phyloP scores from a whole-genome alignment of 37 sponge, comb jelly and placozoan genomes.

The Mnemiopsis leidyi region DNA sequence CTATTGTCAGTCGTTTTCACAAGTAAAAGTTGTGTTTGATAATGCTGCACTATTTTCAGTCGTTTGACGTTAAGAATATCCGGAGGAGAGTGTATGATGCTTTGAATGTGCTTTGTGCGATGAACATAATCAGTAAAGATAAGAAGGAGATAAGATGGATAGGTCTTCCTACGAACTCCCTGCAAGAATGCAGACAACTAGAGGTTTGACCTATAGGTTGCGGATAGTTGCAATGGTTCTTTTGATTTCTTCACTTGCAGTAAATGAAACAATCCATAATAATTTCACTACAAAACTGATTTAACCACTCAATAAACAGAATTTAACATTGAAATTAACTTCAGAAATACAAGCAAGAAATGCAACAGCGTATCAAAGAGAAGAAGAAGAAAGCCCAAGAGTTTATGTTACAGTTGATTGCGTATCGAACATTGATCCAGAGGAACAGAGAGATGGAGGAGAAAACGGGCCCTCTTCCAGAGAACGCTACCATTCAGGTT shows the following conservation, averaged over 20 bases:
- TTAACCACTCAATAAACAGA: no score
- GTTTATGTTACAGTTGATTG: slow-evolving; percentile 81
- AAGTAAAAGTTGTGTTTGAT: no score
- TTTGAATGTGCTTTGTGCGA: slow-evolving; percentile 95
- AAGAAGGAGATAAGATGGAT: slow-evolving; percentile 97
- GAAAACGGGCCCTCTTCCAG: slow-evolving; percentile 70
- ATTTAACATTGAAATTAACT: no score
- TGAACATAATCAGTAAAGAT: slow-evolving; percentile 96
- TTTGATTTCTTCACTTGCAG: no score
- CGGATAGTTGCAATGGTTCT: no score
- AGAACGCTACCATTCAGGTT: slow-evolving; percentile 72
- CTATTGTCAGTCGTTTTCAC: no score
- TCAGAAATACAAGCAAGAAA: slow-evolving; percentile 75
- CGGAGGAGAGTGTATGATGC: slow-evolving; percentile 94
- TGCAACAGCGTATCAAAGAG: slow-evolving; percentile 72
- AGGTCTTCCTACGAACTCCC: slow-evolving; percentile 93
- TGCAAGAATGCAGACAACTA: slow-evolving; percentile 85
- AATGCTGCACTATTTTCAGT: slow-evolving; percentile 66
- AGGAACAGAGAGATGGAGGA: slow-evolving; percentile 78
- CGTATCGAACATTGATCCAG: slow-evolving; percentile 84
- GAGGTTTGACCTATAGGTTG: no score
- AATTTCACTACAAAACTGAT: no score
- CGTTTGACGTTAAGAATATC: slow-evolving; percentile 93
- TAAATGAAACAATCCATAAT: no score
- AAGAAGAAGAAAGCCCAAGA: slow-evolving; percentile 76